Conservation (phyloP, 2,888 invertebrate species). For the Argynnis bischoffii region DNA sequence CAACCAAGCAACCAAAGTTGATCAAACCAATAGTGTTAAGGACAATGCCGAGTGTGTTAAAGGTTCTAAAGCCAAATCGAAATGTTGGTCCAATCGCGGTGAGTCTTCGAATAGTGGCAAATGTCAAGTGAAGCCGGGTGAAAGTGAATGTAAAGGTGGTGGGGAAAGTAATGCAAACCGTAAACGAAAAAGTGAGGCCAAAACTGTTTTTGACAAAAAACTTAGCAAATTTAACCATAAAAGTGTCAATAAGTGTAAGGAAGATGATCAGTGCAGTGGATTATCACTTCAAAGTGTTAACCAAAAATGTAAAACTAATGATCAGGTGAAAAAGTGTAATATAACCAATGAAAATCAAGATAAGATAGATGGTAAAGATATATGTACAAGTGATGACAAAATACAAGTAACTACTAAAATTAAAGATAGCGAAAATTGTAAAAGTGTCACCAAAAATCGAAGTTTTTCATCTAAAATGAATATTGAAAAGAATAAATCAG, state of each 20-base stretch:
- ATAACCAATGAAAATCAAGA: neutral
- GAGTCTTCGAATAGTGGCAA: neutral
- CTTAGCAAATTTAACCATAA: neutral
- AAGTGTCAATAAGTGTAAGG: neutral
- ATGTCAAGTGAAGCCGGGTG: neutral
- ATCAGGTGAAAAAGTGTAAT: conserved; percentile 2
- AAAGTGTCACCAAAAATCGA: neutral
- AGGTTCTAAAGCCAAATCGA: neutral
- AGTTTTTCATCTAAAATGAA: neutral
- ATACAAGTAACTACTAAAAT: neutral
- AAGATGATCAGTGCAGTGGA: neutral
- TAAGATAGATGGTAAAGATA: neutral
- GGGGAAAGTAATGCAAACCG: neutral
- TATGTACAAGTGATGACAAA: neutral
- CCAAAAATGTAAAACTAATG: neutral
- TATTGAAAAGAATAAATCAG: neutral
- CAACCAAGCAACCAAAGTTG: conserved; percentile 6
- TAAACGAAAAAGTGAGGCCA: conserved; percentile 9
- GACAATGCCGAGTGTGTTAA: neutral
- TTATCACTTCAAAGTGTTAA: neutral
- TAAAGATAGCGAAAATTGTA: neutral
- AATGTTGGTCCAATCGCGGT: neutral
- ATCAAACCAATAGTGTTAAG: conserved; percentile 17
- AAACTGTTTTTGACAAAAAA: conserved; percentile 4
- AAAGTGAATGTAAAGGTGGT: neutral